These are phyloP conservation scores for Pelvicachromis taeniatus DNA, from an alignment of 2,113 vertebrate species.

Conservation along the genomic window DNA sequence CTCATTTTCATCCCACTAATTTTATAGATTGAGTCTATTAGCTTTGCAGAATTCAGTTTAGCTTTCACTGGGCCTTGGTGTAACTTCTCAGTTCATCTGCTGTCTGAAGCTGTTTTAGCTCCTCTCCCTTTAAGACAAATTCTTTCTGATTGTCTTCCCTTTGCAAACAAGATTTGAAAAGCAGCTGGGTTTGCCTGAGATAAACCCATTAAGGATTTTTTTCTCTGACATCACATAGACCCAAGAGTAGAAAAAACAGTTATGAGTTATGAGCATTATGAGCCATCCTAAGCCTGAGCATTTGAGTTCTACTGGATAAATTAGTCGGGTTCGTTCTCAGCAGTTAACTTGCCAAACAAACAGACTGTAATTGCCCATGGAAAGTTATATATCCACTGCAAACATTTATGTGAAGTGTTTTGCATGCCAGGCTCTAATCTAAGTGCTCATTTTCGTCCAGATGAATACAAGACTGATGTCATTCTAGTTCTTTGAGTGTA, in stretches of 20 bases:
- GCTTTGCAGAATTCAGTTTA: background rate
- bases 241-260: background rate
- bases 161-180: background rate
- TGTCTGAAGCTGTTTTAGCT: background rate
- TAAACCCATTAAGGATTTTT: background rate
- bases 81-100: background rate
- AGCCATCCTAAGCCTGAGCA: background rate
- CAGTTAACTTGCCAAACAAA: background rate
- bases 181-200: background rate
- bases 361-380: background rate
- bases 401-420: background rate
- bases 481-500: background rate
- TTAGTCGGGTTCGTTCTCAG: background rate
- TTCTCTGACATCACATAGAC: background rate
- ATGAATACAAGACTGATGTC: background rate
- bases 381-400: background rate
- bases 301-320: background rate
- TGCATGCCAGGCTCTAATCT: background rate
- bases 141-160: background rate
- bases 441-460: background rate
- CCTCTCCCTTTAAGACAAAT: background rate
- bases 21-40: background rate
- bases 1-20: background rate
- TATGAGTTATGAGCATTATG: background rate
- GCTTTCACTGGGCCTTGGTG: background rate